Conservation (phyloP, 2,113 vertebrate genomes). For the Ursus arctos region DNA sequence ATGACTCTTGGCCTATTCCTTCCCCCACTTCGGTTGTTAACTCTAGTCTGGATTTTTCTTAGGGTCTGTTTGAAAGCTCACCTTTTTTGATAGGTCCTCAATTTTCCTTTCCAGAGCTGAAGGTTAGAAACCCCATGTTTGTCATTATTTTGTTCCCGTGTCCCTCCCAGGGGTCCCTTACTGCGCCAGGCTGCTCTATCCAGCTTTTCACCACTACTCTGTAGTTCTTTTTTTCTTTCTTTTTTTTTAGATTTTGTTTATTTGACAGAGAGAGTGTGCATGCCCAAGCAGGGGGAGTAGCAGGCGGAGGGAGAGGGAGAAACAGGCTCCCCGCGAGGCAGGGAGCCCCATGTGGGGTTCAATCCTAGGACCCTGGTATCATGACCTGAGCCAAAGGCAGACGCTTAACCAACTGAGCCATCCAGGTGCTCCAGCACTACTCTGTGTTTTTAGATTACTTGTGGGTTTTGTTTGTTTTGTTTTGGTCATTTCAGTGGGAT, state of each 20-base stretch:
- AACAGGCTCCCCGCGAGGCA: not conserved
- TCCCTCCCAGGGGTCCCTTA: not conserved
- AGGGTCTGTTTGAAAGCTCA: not conserved
- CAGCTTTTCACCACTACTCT: not conserved
- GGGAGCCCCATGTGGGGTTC: not conserved
- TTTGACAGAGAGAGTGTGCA: not conserved
- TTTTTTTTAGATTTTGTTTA: not conserved
- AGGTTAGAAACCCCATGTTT: not conserved
- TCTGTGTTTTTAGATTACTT: not conserved
- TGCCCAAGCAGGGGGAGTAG: not conserved
- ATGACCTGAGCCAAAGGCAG: not conserved
- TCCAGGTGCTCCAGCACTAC: not conserved
- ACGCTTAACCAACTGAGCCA: not conserved
- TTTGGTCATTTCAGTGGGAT: not conserved
- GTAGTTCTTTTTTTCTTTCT: not conserved
- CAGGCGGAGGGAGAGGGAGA: not conserved
- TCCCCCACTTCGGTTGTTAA: not conserved
- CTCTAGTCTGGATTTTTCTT: not conserved
- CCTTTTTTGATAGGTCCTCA: not conserved
- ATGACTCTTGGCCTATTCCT: not conserved
- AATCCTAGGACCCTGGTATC: not conserved
- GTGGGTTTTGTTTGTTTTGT: not conserved
- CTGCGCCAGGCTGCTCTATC: not conserved
- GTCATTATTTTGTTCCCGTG: not conserved
- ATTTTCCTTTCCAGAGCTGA: not conserved